Evolutionary conservation across 2,113 vertebrate species (phyloP).

Genomic region (Hoplias malabaricus): DNA sequence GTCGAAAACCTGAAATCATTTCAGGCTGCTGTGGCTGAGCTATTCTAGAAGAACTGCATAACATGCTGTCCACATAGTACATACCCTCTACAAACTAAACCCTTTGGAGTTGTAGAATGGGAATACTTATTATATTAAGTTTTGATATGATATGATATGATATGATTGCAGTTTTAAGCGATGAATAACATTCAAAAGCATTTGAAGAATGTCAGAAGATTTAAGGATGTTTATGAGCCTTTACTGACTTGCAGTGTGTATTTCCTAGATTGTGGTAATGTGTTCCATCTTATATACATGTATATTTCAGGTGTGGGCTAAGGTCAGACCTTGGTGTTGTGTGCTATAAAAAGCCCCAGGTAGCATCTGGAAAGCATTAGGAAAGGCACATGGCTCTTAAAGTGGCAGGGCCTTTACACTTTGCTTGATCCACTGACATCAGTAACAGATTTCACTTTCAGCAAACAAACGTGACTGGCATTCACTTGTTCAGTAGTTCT

Average conservation of each 20-base stretch:
- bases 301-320: conserved; percentile 21
- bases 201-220: no score
- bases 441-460: conserved; percentile 31
- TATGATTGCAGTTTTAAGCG: no score
- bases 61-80: neutral
- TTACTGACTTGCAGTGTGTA: neutral
- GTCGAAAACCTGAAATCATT: neutral
- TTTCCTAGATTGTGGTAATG: neutral
- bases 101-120: neutral
- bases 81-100: neutral
- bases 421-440: conserved; percentile 53
- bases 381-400: conserved; percentile 62
- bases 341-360: conserved; percentile 8
- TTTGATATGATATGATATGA: no score
- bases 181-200: no score
- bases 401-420: conserved; percentile 60
- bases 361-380: conserved; percentile 66
- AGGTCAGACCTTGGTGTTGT: conserved; percentile 22
- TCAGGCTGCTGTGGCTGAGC: neutral
- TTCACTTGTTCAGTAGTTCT: no score
- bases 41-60: neutral
- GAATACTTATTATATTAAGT: no score
- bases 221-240: no score
- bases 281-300: neutral
- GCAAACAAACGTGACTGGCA: neutral